phyloP scores from a whole-genome alignment of 2,888 invertebrate genomes.

The Polyploca ridens region DNA sequence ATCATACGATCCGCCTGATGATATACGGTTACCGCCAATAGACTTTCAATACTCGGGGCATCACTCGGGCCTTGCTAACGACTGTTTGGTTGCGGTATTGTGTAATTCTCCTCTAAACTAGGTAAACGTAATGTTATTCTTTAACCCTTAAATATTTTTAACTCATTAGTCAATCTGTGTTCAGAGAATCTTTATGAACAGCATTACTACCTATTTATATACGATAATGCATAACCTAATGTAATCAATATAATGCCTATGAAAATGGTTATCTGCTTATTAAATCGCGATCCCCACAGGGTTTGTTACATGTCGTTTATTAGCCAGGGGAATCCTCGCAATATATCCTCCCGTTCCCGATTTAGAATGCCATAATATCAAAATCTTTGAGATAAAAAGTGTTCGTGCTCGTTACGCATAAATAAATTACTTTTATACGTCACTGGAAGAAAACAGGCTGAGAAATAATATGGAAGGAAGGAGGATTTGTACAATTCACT shows the following conservation, averaged over 20 bases:
- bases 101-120: too few species aligned
- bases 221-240: not conserved
- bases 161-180: not conserved
- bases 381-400: slow-evolving; percentile 8
- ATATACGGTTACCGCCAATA: too few species aligned
- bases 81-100: too few species aligned
- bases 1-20: too few species aligned
- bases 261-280: not conserved
- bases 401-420: slow-evolving; percentile 6
- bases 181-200: not conserved
- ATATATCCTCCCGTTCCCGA: slow-evolving; percentile 3
- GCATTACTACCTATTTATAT: too few species aligned
- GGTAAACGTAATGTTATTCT: too few species aligned
- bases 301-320: slow-evolving; percentile 1
- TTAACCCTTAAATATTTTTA: too few species aligned
- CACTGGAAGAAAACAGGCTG: slow-evolving; percentile 8
- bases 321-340: not conserved
- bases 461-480: slow-evolving; percentile 1
- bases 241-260: not conserved
- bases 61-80: too few species aligned
- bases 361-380: not conserved
- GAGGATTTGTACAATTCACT: slow-evolving; percentile 11
- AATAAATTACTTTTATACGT: slow-evolving; percentile 13
- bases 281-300: not conserved
- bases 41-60: too few species aligned